Evolutionary conservation across 64 coral and sea anemone genomes (phyloP), one percentile per base, ranked within the genome.

Genomic region (Orbicella faveolata): DNA sequence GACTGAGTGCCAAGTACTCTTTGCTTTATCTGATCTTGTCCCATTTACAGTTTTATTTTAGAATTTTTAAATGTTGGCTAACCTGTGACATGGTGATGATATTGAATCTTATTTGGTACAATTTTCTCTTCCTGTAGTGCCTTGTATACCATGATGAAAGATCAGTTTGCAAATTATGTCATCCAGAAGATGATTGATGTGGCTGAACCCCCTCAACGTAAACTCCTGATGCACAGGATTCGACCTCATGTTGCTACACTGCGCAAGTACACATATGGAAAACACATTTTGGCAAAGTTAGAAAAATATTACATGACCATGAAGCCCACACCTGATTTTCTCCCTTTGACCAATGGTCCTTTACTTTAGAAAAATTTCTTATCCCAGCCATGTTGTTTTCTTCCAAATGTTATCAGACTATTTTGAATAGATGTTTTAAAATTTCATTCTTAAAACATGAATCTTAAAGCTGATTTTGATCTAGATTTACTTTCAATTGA

Each of bases 151-250:
- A 99, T 99, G 97, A 99, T 99, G 97, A 99, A 99, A 64, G 97
- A 99, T 86, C 97, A 99, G 91, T 99, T 96, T 96, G 97, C 97
- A 10, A 99, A 99, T 52, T 99, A 99, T 55, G 97, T 99, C 12
- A 94, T 99, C 17, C 97, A 99, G 65, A 99, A 99, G 83, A 99
- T 99, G 97, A 99, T 99, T 76, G 97, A 99, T 25, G 92, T 99
- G 3, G 97, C 97, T 33, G 97, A 99, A 78, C 94, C 94, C 0
- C 93, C 74, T 20, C 97, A 99, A 57, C 88, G 97, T 16, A 99
- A 99, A 64, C 79, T 95, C 0, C 89, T 99, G 19, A 95, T 99
- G 87, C 90, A 96, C 48, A 92, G 94, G 55, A 99, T 99, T n/a
- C 78, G 97, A 15, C 97, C 97, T 4, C 94, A 99, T 65, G 94